phyloP scores from a whole-genome alignment of 2,797 vertebrate genomes.

The Hypotaenidia okinawae region DNA sequence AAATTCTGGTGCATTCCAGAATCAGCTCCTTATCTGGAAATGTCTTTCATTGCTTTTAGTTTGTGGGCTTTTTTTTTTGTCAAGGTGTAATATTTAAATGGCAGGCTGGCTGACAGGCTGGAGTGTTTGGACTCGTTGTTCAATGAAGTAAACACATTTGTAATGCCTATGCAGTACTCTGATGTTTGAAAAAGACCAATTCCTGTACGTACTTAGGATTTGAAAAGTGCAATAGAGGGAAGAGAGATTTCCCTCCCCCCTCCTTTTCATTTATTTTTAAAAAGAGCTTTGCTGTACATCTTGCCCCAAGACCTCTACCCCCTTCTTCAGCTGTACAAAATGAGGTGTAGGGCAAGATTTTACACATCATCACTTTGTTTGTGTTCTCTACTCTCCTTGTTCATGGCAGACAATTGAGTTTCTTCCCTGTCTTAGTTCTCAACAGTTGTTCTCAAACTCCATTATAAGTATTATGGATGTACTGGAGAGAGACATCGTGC shows the following conservation, averaged over 20 bases:
- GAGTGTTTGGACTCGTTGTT: not conserved
- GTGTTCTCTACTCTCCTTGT: not conserved
- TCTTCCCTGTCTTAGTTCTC: not conserved
- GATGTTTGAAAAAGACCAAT: not conserved
- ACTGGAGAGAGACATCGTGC: not conserved
- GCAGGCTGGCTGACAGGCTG: not conserved
- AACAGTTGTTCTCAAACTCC: not conserved
- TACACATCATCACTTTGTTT: not conserved
- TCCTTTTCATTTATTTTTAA: not conserved
- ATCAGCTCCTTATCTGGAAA: not conserved
- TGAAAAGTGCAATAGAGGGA: not conserved
- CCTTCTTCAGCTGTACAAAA: not conserved
- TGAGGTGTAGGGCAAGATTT: not conserved
- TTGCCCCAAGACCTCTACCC: not conserved
- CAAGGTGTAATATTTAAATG: not conserved
- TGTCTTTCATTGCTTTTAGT: not conserved
- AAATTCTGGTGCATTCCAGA: not conserved
- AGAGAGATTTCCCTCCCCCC: not conserved
- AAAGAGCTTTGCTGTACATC: accelerated
- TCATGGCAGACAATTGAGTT: not conserved
- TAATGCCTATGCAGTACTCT: not conserved
- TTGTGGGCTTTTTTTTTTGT: not conserved
- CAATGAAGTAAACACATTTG: not conserved
- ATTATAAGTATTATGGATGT: accelerated
- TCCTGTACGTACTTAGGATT: not conserved